Evolutionary conservation across 2,888 invertebrate species (phyloP).

Genomic region (Machimus atricapillus): DNA sequence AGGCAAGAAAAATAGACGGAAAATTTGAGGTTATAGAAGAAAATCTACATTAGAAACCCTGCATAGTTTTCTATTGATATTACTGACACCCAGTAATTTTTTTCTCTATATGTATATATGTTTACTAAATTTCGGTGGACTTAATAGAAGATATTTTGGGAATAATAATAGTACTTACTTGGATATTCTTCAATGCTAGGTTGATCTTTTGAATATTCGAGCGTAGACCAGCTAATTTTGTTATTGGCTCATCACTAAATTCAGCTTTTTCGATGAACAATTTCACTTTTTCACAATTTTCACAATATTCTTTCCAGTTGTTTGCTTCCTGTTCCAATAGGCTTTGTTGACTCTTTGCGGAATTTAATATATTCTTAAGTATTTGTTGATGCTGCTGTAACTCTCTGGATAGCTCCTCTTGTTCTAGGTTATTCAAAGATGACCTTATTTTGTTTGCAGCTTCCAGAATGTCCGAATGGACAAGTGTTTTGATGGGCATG

Average conservation of each 20-base stretch:
- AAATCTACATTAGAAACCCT: too few relatives aligned
- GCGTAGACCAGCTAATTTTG: constrained; percentile 81
- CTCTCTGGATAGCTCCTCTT: constrained; percentile 82
- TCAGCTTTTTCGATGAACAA: constrained; percentile 76
- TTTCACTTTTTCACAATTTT: constrained; percentile 78
- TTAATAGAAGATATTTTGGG: neutral
- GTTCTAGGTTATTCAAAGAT: constrained; percentile 79
- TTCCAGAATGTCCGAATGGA: constrained; percentile 81
- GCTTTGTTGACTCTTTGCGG: constrained; percentile 81
- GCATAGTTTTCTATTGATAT: neutral
- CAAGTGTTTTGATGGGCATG: constrained; percentile 77
- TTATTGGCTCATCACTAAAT: constrained; percentile 80
- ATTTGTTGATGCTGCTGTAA: constrained; percentile 82
- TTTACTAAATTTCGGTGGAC: neutral
- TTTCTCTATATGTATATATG: neutral
- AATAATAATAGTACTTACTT: constrained; percentile 66
- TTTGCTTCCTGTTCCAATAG: constrained; percentile 82
- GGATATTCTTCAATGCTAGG: constrained; percentile 74
- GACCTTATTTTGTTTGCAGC: constrained; percentile 90
- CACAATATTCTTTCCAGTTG: constrained; percentile 85
- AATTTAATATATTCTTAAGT: constrained; percentile 81
- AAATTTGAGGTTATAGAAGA: too few relatives aligned
- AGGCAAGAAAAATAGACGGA: too few relatives aligned
- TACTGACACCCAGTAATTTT: neutral
- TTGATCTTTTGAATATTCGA: constrained; percentile 83